Conservation (phyloP, 2,113 vertebrate genomes). For the Psophia crepitans region DNA sequence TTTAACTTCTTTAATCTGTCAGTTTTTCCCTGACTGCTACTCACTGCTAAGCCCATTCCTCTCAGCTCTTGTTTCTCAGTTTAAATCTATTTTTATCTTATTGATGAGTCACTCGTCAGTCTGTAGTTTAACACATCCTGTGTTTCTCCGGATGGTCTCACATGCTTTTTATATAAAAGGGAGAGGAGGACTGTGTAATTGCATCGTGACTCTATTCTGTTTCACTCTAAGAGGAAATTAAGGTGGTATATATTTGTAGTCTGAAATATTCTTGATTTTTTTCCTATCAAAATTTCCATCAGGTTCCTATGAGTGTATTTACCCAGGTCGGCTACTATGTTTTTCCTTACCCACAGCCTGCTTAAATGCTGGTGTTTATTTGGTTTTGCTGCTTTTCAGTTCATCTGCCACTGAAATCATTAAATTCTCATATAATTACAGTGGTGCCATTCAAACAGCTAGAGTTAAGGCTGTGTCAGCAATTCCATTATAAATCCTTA, state of each 20-base stretch:
- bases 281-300: not conserved
- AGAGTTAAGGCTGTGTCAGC: constrained; percentile 38
- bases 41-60: constrained; percentile 15
- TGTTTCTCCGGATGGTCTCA: constrained; percentile 3
- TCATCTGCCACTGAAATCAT: constrained; percentile 58
- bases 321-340: not conserved
- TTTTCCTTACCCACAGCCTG: not conserved
- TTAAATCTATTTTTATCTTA: constrained; percentile 61
- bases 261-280: not conserved
- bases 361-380: constrained; percentile 21
- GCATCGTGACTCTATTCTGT: constrained; percentile 35
- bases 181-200: constrained; percentile 27
- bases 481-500: constrained; percentile 50
- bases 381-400: not conserved
- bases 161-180: constrained; percentile 14
- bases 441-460: constrained; percentile 14
- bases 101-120: constrained; percentile 48
- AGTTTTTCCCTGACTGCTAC: not conserved
- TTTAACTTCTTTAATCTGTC: not conserved
- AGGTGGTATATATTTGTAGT: constrained; percentile 20
- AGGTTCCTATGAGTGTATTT: not conserved
- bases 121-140: constrained; percentile 52
- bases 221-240: constrained; percentile 15
- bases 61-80: constrained; percentile 11
- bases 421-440: constrained; percentile 64